Evolutionary conservation across 2,113 vertebrate species (phyloP).

Genomic region (Herpetotheres cachinnans): DNA sequence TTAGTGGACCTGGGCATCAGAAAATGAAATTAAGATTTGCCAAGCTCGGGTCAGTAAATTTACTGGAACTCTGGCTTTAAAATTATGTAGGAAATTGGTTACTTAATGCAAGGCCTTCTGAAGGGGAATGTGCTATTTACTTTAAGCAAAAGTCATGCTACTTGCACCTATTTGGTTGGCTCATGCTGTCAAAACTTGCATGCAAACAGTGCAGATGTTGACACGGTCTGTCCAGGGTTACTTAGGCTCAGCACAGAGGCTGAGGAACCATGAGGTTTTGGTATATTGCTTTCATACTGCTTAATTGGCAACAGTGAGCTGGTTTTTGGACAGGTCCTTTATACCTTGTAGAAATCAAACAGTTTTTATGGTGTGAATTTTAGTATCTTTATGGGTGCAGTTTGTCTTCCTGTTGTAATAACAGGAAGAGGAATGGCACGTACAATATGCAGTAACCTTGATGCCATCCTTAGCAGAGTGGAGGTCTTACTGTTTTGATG

Average conservation of each 20-base stretch:
- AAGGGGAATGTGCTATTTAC: background rate
- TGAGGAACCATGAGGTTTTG: background rate
- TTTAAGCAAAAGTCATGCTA: background rate
- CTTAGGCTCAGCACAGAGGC: background rate
- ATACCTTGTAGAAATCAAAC: background rate
- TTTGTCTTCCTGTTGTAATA: background rate
- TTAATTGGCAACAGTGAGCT: background rate
- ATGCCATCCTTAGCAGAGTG: background rate
- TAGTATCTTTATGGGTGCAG: background rate
- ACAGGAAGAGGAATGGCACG: background rate
- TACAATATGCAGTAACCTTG: background rate
- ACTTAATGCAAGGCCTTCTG: background rate
- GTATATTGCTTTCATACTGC: background rate
- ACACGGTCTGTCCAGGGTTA: background rate
- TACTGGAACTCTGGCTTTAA: background rate
- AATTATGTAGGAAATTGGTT: background rate
- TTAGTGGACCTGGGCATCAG: background rate
- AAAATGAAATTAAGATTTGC: background rate
- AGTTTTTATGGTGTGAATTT: background rate
- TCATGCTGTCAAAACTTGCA: background rate
- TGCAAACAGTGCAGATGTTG: background rate
- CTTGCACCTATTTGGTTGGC: rapidly evolving
- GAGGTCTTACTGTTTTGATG: background rate
- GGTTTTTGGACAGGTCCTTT: background rate
- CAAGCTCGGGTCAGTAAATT: background rate